These are phyloP conservation scores for Microcebus murinus DNA, from an alignment of 2,113 vertebrate species.

Conservation along the genomic window DNA sequence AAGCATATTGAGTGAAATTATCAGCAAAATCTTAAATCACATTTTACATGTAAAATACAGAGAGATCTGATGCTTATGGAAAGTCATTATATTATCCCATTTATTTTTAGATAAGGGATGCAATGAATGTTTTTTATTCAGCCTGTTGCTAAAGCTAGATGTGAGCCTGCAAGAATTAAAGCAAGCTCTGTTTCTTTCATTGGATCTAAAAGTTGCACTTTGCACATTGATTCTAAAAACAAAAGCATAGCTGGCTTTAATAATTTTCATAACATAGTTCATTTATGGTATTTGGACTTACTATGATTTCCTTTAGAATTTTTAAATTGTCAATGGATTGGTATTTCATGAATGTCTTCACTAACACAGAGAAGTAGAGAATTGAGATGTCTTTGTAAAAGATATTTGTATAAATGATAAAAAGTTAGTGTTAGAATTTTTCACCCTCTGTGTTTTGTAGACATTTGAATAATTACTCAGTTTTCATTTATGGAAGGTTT, in stretches of 20 bases:
- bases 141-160: background rate
- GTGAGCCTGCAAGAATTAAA: background rate
- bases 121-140: background rate
- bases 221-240: background rate
- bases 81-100: background rate
- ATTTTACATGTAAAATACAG: background rate
- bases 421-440: background rate
- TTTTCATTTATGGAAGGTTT: background rate
- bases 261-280: background rate
- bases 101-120: background rate
- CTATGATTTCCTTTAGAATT: background rate
- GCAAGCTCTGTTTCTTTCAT: background rate
- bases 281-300: background rate
- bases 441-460: background rate
- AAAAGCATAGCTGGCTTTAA: background rate
- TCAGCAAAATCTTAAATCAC: background rate
- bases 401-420: background rate
- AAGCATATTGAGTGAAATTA: background rate
- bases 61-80: background rate
- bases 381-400: background rate
- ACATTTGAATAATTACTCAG: background rate
- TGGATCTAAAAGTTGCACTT: background rate
- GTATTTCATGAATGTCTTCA: background rate
- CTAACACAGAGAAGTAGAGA: background rate
- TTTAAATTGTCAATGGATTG: background rate